These are phyloP conservation scores for Spodoptera litura DNA, from an alignment of 1,140 invertebrate species.

Conservation along the genomic window DNA sequence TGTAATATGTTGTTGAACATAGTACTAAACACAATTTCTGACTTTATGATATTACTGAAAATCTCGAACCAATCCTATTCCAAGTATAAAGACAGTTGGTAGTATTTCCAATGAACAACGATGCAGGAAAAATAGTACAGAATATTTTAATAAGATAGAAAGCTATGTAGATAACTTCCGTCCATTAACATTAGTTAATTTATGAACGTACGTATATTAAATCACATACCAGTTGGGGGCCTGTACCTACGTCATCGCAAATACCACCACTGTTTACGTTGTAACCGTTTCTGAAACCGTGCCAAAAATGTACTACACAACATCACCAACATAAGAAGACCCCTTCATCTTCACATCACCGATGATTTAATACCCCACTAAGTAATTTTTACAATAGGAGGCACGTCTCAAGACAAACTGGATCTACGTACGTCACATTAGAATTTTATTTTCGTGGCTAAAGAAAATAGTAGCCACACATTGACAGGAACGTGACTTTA, in stretches of 20 bases:
- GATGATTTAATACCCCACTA: not conserved
- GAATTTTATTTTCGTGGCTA: conserved; percentile 25
- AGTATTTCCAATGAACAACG: too few species aligned
- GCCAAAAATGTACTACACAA: conserved; percentile 14
- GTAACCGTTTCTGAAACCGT: conserved; percentile 22
- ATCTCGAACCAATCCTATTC: too few species aligned
- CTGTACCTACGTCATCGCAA: conserved; percentile 14
- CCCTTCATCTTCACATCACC: not conserved
- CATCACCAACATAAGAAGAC: not conserved
- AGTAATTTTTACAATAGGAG: not conserved
- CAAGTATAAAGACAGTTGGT: too few species aligned
- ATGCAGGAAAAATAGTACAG: too few species aligned
- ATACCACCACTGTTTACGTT: conserved; percentile 20
- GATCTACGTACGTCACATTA: not conserved
- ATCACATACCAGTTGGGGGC: conserved; percentile 1
- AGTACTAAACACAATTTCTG: too few species aligned
- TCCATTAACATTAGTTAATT: not conserved
- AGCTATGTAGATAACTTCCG: not conserved
- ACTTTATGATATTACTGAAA: too few species aligned
- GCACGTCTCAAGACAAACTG: not conserved
- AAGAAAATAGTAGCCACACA: conserved; percentile 10
- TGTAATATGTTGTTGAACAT: too few species aligned
- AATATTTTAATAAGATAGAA: too few species aligned
- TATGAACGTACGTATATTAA: not conserved
- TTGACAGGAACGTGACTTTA: conserved; percentile 26